A percentile compares a stretch with the other conserved stretches of the same genome.
Conservation (phyloP, 2,888 invertebrate genomes). For the Sesia bembeciformis region DNA sequence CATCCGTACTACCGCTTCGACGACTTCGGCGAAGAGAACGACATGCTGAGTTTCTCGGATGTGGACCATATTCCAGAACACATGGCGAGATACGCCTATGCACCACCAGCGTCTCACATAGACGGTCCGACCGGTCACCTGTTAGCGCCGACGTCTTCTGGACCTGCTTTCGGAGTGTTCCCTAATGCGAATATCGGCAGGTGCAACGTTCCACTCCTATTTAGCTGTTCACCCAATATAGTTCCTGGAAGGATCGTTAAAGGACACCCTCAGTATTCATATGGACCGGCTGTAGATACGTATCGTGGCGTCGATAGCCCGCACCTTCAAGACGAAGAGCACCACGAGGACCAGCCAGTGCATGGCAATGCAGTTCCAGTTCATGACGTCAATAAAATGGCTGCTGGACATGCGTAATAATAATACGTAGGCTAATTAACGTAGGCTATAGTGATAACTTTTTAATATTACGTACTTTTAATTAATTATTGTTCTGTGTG, state of each 20-base stretch:
- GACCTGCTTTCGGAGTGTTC: constrained; percentile 43
- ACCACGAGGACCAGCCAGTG: constrained; percentile 12
- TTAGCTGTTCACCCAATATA: constrained; percentile 56
- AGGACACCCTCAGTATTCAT: constrained; percentile 18
- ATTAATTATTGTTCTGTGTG: background rate
- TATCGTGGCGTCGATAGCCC: constrained; percentile 35
- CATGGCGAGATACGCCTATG: constrained; percentile 27
- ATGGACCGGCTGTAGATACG: constrained; percentile 8
- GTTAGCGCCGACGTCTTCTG: constrained; percentile 14
- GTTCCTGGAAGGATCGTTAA: constrained; percentile 39
- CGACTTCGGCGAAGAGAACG: constrained; percentile 21
- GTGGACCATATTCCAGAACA: constrained; percentile 20
- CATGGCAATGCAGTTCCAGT: background rate
- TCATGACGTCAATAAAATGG: background rate
- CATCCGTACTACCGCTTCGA: constrained; percentile 29
- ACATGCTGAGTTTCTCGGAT: constrained; percentile 43
- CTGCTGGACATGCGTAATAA: background rate
- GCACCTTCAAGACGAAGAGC: constrained; percentile 22
- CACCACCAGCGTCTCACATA: background rate
- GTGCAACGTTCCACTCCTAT: constrained; percentile 47
- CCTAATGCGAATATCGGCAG: constrained; percentile 44
- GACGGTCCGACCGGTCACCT: constrained; percentile 1
- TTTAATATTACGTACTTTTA: background rate
- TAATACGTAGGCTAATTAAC: background rate
- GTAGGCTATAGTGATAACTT: background rate